phyloP scores from a whole-genome alignment of 1,140 invertebrate genomes.

The Bacillus rossius region DNA sequence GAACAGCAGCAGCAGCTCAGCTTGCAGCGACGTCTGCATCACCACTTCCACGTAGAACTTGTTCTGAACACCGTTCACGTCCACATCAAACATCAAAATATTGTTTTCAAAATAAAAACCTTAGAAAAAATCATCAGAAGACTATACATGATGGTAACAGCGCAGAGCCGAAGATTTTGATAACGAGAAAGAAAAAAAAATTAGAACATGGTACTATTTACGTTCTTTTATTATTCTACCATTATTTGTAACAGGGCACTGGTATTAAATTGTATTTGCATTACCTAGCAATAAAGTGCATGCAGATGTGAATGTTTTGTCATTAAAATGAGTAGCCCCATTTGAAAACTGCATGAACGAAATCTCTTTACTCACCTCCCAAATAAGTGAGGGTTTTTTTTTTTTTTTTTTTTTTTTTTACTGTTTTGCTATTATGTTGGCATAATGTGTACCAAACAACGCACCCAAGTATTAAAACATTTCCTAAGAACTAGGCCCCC shows the following conservation, averaged over 20 bases:
- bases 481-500: not conserved
- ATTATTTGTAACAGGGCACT: too few relatives aligned
- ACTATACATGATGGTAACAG: not conserved
- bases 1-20: conserved; percentile 10
- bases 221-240: not conserved
- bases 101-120: not conserved
- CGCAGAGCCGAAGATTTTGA: too few relatives aligned
- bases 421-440: too few relatives aligned
- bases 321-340: too few relatives aligned
- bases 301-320: too few relatives aligned
- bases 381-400: too few relatives aligned
- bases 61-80: conserved; percentile 8
- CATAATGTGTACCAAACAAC: not conserved
- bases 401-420: too few relatives aligned
- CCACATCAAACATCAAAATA: not conserved
- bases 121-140: not conserved
- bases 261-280: too few relatives aligned
- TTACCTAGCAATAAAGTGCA: too few relatives aligned
- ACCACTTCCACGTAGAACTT: conserved; percentile 17
- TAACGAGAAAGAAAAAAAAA: not conserved
- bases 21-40: conserved; percentile 12
- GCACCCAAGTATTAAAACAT: not conserved
- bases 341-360: too few relatives aligned
- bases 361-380: too few relatives aligned
- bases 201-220: not conserved